Evolutionary conservation across 2,797 vertebrate genomes (phyloP).

Genomic region (Catharus ustulatus): DNA sequence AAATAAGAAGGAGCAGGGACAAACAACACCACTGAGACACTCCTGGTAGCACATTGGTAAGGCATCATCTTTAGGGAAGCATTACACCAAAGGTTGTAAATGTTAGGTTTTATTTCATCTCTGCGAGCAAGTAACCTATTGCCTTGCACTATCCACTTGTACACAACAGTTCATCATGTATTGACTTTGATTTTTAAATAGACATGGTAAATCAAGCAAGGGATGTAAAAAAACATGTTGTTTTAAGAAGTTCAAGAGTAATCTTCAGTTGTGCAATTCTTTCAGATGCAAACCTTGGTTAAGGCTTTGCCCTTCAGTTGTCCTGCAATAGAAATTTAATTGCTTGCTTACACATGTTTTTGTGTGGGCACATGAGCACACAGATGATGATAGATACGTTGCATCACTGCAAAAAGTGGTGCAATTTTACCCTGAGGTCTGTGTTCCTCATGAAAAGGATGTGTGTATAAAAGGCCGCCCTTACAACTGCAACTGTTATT

Average conservation of each 20-base stretch:
- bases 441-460: background rate
- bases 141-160: background rate
- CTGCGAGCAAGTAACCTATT: background rate
- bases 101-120: background rate
- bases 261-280: background rate
- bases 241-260: background rate
- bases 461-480: background rate
- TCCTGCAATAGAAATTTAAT: background rate
- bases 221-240: background rate
- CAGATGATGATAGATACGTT: accelerated
- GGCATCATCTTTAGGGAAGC: background rate
- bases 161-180: background rate
- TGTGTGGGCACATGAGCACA: background rate
- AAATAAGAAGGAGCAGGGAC: background rate
- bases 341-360: background rate
- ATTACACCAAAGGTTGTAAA: background rate
- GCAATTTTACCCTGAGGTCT: background rate
- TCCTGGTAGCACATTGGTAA: background rate
- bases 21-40: background rate
- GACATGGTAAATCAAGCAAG: background rate
- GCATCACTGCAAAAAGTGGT: background rate
- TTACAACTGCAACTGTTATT: background rate
- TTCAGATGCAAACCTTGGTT: background rate
- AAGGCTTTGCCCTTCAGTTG: background rate
- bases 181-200: background rate